These are phyloP conservation scores for Sebastes alutus DNA, from an alignment of 2,797 vertebrate species.

Conservation along the genomic window DNA sequence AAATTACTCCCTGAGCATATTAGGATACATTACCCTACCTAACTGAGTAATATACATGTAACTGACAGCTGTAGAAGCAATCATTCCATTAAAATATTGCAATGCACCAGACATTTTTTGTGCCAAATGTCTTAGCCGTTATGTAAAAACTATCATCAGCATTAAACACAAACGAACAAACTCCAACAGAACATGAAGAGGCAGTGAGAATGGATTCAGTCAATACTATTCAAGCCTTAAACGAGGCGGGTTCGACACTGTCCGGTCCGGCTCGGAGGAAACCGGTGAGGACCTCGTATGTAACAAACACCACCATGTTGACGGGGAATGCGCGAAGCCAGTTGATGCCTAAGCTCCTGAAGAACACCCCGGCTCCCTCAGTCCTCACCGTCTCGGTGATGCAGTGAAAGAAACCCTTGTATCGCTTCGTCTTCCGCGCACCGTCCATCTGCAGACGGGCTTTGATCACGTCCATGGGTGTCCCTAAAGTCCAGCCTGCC, in stretches of 20 bases:
- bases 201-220: background rate
- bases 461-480: slow-evolving; percentile 96
- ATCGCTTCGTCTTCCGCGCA: slow-evolving; percentile 73
- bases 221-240: slow-evolving; percentile 39
- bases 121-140: background rate
- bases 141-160: background rate
- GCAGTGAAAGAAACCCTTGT: slow-evolving; percentile 89
- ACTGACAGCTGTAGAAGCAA: background rate
- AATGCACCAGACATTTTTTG: background rate
- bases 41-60: background rate
- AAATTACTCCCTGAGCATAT: background rate
- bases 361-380: slow-evolving; percentile 88
- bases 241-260: slow-evolving; percentile 8
- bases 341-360: slow-evolving; percentile 90
- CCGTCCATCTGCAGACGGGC: slow-evolving; percentile 90
- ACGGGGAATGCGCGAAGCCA: slow-evolving; percentile 91
- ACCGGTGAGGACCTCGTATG: slow-evolving; percentile 85
- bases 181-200: background rate
- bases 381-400: slow-evolving; percentile 80
- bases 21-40: background rate
- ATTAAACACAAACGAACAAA: background rate
- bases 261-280: slow-evolving; percentile 52
- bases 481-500: slow-evolving; percentile 87
- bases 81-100: background rate
- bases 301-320: slow-evolving; percentile 91